A percentile compares a stretch with the other conserved stretches of the same genome.
Evolutionary conservation across 1,140 invertebrate genomes (phyloP).

Genomic region (Campoletis sonorensis): DNA sequence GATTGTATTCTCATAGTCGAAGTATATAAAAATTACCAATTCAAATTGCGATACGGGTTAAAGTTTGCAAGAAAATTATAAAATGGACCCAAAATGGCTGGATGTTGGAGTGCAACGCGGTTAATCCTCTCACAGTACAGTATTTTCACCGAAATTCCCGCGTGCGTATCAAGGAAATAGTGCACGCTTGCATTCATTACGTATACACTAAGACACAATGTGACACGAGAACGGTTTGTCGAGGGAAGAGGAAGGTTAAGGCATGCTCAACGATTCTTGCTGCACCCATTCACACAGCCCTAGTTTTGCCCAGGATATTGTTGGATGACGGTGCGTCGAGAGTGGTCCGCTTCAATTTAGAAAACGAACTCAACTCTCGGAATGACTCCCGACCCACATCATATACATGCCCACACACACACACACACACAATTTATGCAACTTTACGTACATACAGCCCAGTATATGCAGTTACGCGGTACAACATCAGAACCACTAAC

Average conservation of each 20-base stretch:
- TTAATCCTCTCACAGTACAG: background rate
- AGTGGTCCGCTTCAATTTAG: constrained; percentile 64
- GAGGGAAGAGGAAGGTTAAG: constrained; percentile 14
- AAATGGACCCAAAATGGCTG: background rate
- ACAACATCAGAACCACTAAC: constrained; percentile 8
- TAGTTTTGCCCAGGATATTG: background rate
- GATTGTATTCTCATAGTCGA: no score
- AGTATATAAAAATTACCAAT: background rate
- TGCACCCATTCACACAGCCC: background rate
- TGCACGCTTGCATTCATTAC: constrained; percentile 30
- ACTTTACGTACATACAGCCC: background rate
- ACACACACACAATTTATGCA: constrained; percentile 1
- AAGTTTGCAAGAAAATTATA: background rate
- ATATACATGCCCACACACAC: background rate
- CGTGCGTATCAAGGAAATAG: background rate
- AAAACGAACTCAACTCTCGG: constrained; percentile 46
- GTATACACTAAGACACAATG: constrained; percentile 8
- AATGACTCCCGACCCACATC: background rate
- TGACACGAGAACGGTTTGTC: constrained; percentile 28
- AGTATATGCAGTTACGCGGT: background rate
- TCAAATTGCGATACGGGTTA: background rate
- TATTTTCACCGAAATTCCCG: constrained; percentile 3
- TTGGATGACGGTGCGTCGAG: constrained; percentile 43
- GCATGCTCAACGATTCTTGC: background rate
- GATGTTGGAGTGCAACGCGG: background rate